A percentile compares a stretch with the other conserved stretches of the same genome.
Evolutionary conservation across 2,888 invertebrate species (phyloP).

Genomic region (Drepanosiphum platanoidis): DNA sequence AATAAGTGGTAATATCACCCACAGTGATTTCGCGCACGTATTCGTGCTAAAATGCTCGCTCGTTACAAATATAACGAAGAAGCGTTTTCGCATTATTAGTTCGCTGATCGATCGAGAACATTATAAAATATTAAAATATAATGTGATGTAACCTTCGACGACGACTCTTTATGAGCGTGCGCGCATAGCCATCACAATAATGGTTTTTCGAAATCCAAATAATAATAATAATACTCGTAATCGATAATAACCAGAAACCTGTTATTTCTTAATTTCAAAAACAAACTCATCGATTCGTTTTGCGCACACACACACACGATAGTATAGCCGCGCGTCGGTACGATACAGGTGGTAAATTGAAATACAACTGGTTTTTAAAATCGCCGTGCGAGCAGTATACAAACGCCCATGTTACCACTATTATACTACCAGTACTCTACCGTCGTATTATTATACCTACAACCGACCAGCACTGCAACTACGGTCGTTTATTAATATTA

Average conservation of each 20-base stretch:
- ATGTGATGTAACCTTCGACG: slow-evolving; percentile 25
- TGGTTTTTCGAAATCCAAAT: slow-evolving; percentile 2
- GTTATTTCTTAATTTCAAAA: slow-evolving; percentile 50
- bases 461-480: too few relatives aligned
- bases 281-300: slow-evolving; percentile 22
- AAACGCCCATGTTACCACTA: slow-evolving; percentile 13
- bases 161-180: background rate
- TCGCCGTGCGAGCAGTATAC: background rate
- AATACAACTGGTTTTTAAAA: slow-evolving; percentile 34
- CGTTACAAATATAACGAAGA: background rate
- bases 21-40: background rate
- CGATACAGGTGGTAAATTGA: slow-evolving; percentile 16
- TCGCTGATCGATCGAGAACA: background rate
- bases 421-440: background rate
- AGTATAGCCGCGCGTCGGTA: too few relatives aligned
- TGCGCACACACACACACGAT: background rate
- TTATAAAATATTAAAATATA: slow-evolving; percentile 31
- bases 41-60: background rate
- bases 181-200: background rate
- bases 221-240: too few relatives aligned
- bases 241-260: slow-evolving; percentile 14
- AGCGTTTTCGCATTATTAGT: background rate
- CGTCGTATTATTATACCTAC: too few relatives aligned
- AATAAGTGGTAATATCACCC: background rate
- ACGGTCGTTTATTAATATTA: slow-evolving; percentile 35